A percentile compares a stretch with the other conserved stretches of the same genome.
These are phyloP conservation scores for Caenorhabditis sp. DNA, from an alignment of 2,888 invertebrate species.

Conservation along the genomic window DNA sequence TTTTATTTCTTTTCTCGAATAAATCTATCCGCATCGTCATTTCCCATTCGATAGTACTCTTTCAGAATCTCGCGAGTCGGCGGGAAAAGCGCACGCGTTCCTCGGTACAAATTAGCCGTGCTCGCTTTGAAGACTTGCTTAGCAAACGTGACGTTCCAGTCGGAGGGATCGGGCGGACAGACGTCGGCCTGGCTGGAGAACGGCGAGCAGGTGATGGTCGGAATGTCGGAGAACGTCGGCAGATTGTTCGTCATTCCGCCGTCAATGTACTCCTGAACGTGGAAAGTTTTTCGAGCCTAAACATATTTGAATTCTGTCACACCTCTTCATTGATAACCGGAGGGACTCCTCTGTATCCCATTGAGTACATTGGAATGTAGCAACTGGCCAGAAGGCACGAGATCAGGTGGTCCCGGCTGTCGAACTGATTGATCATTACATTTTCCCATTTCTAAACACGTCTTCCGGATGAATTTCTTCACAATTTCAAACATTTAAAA, in stretches of 20 bases:
- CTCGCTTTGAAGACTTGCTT: constrained; percentile 78
- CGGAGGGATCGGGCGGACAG: constrained; percentile 67
- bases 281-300: background rate
- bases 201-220: constrained; percentile 95
- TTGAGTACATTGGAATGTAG: constrained; percentile 95
- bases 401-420: constrained; percentile 69
- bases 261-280: constrained; percentile 86
- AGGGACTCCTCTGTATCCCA: constrained; percentile 84
- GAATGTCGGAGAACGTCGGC: constrained; percentile 88
- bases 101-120: constrained; percentile 78
- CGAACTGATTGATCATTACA: constrained; percentile 66
- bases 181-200: constrained; percentile 84
- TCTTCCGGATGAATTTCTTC: background rate
- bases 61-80: constrained; percentile 76
- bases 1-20: constrained; percentile 65
- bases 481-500: constrained; percentile 8
- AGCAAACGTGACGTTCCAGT: constrained; percentile 60
- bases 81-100: constrained; percentile 80
- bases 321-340: constrained; percentile 83
- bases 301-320: background rate
- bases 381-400: constrained; percentile 83
- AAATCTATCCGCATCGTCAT: constrained; percentile 79
- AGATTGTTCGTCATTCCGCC: constrained; percentile 96
- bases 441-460: constrained; percentile 68
- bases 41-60: constrained; percentile 79